A percentile compares a stretch with the other conserved stretches of the same genome.
phyloP scores from a whole-genome alignment of 2,888 invertebrate species.

The Nesidiocoris tenuis region DNA sequence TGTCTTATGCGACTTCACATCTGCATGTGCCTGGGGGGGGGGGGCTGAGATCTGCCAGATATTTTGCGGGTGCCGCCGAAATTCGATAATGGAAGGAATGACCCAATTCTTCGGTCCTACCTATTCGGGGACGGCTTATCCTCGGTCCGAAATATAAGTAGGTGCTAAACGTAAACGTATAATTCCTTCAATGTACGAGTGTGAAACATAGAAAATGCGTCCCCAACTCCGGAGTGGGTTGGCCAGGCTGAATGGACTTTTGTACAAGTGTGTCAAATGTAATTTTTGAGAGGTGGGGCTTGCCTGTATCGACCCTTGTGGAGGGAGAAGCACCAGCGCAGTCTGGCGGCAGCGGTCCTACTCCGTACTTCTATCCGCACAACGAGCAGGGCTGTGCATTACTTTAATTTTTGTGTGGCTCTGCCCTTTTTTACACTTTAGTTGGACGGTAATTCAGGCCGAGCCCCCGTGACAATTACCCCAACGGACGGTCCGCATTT shows the following conservation, averaged over 20 bases:
- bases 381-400: slow-evolving; percentile 44
- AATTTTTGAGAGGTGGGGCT: slow-evolving; percentile 43
- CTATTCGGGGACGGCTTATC: too few species aligned
- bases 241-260: slow-evolving; percentile 35
- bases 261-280: slow-evolving; percentile 43
- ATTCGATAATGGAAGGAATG: too few species aligned
- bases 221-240: too few species aligned
- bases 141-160: too few species aligned
- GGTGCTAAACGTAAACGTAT: too few species aligned
- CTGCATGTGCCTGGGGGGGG: too few species aligned
- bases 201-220: too few species aligned
- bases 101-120: too few species aligned
- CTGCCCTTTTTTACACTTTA: slow-evolving; percentile 35
- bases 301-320: slow-evolving; percentile 37
- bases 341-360: slow-evolving; percentile 42
- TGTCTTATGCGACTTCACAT: too few species aligned
- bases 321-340: slow-evolving; percentile 41
- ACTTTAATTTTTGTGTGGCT: slow-evolving; percentile 41
- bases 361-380: slow-evolving; percentile 43
- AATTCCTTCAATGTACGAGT: too few species aligned
- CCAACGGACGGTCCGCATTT: background rate
- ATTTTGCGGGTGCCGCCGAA: too few species aligned
- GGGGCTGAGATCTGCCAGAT: too few species aligned
- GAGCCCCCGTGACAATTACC: background rate
- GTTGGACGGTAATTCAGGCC: background rate